phyloP scores from a whole-genome alignment of 2,888 invertebrate genomes.

The Pteria penguin region DNA sequence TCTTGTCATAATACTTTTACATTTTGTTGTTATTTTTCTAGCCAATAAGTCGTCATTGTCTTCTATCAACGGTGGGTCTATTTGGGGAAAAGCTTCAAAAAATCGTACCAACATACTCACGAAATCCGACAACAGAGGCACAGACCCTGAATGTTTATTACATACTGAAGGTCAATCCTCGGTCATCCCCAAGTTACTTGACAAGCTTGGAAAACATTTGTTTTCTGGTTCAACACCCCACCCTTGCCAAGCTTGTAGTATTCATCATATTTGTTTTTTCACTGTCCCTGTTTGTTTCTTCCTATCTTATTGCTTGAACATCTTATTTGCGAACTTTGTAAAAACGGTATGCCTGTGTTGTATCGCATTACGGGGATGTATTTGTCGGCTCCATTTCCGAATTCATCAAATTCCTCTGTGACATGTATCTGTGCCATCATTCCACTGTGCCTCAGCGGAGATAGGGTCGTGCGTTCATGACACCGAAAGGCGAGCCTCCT shows the following conservation, averaged over 20 bases:
- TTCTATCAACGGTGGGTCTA: slow-evolving; percentile 9
- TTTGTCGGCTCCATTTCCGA: no score
- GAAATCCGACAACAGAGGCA: slow-evolving; percentile 26
- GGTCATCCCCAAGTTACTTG: not conserved
- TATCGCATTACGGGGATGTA: not conserved
- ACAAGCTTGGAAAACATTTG: slow-evolving; percentile 13
- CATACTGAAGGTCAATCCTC: no score
- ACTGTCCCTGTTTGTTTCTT: slow-evolving; percentile 13
- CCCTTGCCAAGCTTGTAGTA: slow-evolving; percentile 4
- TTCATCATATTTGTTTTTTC: slow-evolving; percentile 7
- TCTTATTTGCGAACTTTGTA: not conserved
- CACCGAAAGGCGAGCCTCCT: not conserved
- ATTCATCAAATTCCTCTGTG: no score
- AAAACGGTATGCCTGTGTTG: not conserved
- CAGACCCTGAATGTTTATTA: slow-evolving; percentile 16
- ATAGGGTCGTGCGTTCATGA: not conserved
- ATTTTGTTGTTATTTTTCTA: not conserved
- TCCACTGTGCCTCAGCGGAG: not conserved
- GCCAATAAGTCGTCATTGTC: slow-evolving; percentile 15
- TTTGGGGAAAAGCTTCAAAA: slow-evolving; percentile 13
- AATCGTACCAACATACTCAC: slow-evolving; percentile 25
- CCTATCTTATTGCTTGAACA: slow-evolving; percentile 1
- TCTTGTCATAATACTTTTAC: not conserved
- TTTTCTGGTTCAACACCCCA: slow-evolving; percentile 13
- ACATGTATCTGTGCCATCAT: no score